phyloP scores from a whole-genome alignment of 35 echinoderm and acorn worm genomes.

The Nesometra sesokonis region DNA sequence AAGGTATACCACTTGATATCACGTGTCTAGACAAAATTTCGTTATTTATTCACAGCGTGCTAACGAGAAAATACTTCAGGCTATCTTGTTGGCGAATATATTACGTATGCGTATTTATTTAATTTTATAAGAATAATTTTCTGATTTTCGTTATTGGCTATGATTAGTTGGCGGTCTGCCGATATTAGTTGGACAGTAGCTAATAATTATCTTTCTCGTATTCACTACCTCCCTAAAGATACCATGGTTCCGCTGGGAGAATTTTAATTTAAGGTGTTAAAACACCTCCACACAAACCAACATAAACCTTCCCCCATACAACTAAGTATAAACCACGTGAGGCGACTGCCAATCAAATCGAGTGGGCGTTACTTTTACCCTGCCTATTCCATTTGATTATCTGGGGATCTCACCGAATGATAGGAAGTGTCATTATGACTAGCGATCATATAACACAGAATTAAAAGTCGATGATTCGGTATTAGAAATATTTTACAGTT shows the following conservation, averaged over 20 bases:
- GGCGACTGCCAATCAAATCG: not conserved
- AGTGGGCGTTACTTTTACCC: not conserved
- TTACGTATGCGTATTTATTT: not conserved
- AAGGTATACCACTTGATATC: not conserved
- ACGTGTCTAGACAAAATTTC: not conserved
- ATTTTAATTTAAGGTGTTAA: no score
- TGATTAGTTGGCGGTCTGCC: not conserved
- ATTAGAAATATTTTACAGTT: not conserved
- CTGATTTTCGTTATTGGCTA: not conserved
- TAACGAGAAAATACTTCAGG: not conserved
- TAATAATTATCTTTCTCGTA: not conserved
- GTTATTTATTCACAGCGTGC: not conserved
- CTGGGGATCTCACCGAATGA: not conserved
- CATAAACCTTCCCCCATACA: not conserved
- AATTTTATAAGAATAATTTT: not conserved
- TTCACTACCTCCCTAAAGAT: not conserved
- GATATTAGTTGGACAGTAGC: not conserved
- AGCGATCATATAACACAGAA: not conserved
- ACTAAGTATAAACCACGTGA: not conserved
- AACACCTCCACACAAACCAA: not conserved
- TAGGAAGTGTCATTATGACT: not conserved
- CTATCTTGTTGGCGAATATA: not conserved
- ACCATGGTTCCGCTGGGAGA: not conserved
- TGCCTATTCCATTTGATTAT: not conserved
- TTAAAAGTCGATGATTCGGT: not conserved